Percentiles rank a stretch among this genome's conserved stretches.
phyloP scores from a whole-genome alignment of 2,797 vertebrate genomes.

The Squalus acanthias region DNA sequence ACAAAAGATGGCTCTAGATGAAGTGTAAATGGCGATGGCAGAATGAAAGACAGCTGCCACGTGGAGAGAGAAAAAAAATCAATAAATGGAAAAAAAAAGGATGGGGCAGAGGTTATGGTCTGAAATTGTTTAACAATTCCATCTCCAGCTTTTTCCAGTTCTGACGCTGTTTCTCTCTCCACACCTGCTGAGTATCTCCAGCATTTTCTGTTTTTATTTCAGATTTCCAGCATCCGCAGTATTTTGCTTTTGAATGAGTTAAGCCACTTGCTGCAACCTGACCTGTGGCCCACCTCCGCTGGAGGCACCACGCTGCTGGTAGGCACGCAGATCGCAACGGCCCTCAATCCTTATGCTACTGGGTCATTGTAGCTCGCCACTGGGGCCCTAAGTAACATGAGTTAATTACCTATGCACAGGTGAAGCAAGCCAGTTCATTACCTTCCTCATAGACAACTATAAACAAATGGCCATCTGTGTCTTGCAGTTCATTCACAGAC shows the following conservation, averaged over 20 bases:
- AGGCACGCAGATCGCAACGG: background rate
- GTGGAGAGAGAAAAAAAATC: too few relatives aligned
- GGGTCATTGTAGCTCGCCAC: background rate
- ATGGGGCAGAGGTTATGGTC: too few relatives aligned
- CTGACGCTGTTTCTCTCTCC: too few relatives aligned
- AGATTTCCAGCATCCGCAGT: too few relatives aligned
- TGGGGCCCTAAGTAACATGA: background rate
- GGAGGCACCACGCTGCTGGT: background rate
- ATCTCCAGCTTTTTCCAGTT: too few relatives aligned
- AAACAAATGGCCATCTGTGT: background rate
- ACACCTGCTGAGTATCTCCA: too few relatives aligned
- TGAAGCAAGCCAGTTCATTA: background rate
- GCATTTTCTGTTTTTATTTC: too few relatives aligned
- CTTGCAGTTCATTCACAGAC: background rate
- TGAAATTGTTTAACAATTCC: too few relatives aligned
- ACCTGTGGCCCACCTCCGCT: background rate
- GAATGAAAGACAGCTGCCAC: too few relatives aligned
- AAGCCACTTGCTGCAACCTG: background rate
- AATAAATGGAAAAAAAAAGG: too few relatives aligned
- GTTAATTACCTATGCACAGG: background rate
- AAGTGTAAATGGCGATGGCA: too few relatives aligned
- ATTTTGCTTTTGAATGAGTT: background rate
- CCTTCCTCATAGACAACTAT: background rate
- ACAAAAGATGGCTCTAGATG: too few relatives aligned
- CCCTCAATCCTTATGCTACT: background rate